phyloP scores from a whole-genome alignment of 2,113 vertebrate species.

The Corvus hawaiiensis region DNA sequence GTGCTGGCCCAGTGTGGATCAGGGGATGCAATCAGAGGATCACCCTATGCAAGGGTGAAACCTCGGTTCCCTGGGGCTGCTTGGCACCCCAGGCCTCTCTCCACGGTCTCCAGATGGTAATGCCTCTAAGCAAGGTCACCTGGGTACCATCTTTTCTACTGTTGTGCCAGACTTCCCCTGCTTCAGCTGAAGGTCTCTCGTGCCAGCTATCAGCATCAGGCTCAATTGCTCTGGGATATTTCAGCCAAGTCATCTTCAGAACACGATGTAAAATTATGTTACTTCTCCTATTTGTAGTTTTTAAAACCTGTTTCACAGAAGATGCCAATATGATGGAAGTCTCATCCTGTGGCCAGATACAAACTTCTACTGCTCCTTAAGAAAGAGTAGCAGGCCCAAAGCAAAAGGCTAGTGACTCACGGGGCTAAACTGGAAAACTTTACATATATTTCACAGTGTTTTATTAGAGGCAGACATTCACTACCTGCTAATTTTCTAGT shows the following conservation, averaged over 20 bases:
- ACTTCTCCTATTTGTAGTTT: background rate
- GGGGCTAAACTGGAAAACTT: background rate
- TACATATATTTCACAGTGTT: background rate
- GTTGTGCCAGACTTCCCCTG: background rate
- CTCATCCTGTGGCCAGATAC: background rate
- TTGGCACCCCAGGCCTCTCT: background rate
- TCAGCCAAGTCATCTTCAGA: background rate
- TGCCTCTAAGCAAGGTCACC: background rate
- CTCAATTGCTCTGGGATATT: background rate
- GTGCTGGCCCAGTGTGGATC: rapidly evolving
- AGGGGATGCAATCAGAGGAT: background rate
- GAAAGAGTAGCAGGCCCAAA: background rate
- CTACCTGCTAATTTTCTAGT: background rate
- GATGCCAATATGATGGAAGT: background rate
- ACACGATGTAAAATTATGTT: background rate
- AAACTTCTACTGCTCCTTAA: background rate
- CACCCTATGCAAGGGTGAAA: background rate
- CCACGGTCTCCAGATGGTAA: rapidly evolving
- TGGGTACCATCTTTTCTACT: background rate
- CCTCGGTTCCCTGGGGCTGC: background rate
- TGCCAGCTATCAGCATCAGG: background rate
- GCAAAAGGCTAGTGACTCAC: background rate
- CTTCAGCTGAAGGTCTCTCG: background rate
- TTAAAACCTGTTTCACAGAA: background rate
- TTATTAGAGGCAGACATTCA: background rate